phyloP scores from a whole-genome alignment of 2,113 vertebrate species.

The Sorex araneus region DNA sequence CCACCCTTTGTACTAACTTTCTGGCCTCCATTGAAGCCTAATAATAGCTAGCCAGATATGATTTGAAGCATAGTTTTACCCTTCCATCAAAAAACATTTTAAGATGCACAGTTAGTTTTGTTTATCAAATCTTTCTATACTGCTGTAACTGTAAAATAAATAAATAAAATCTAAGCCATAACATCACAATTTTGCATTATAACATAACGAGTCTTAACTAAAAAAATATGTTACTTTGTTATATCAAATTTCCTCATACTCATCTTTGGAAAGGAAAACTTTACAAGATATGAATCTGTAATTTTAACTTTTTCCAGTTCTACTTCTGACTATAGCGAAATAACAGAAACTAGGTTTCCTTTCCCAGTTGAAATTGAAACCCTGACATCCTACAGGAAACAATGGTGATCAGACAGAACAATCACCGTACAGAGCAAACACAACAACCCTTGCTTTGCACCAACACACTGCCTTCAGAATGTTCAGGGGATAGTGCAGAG shows the following conservation, averaged over 20 bases:
- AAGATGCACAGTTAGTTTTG: too few relatives aligned
- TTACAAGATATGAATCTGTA: background rate
- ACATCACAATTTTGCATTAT: too few relatives aligned
- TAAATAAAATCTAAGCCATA: too few relatives aligned
- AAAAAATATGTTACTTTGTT: background rate
- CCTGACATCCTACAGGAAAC: background rate
- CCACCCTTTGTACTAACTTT: too few relatives aligned
- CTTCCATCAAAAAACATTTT: too few relatives aligned
- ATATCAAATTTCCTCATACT: conserved; percentile 20
- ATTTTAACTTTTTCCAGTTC: conserved; percentile 4
- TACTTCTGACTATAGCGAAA: background rate
- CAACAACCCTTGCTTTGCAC: background rate
- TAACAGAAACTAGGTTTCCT: background rate
- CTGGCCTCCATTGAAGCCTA: background rate
- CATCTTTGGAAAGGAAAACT: conserved; percentile 37
- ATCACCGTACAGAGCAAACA: background rate
- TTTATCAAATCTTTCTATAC: too few relatives aligned
- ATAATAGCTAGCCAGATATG: background rate
- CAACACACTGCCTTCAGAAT: background rate
- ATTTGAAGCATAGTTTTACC: background rate
- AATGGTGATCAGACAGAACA: background rate
- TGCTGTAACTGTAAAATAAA: too few relatives aligned
- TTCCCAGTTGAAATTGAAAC: background rate
- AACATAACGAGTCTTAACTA: too few relatives aligned
- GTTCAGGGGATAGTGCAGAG: background rate